Evolutionary conservation across 2,113 vertebrate genomes (phyloP).

Genomic region (Lasiurus cinereus): DNA sequence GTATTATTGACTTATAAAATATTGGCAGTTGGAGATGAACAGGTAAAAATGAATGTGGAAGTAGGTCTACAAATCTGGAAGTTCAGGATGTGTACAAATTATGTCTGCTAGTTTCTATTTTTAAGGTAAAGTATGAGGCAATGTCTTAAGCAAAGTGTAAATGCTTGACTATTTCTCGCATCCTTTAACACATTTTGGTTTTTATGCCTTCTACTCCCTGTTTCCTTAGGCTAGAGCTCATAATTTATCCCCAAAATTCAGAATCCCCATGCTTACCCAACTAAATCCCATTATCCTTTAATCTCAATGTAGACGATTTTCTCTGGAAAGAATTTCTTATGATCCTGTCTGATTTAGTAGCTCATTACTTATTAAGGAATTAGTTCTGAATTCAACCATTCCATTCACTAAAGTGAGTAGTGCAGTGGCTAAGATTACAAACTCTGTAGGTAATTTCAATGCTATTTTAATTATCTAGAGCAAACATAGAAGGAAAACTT

Average conservation of each 20-base stretch:
- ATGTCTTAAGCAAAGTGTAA: neutral
- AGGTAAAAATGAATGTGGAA: conserved; percentile 1
- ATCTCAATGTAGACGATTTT: neutral
- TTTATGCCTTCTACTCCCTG: neutral
- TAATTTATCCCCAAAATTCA: neutral
- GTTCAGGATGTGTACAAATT: neutral
- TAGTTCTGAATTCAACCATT: neutral
- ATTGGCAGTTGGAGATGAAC: neutral
- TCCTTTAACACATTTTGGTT: neutral
- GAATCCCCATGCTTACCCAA: neutral
- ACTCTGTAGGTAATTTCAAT: neutral
- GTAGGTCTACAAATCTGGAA: neutral
- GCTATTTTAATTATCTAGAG: conserved; percentile 15
- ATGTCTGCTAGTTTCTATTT: neutral
- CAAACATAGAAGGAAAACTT: conserved; percentile 12
- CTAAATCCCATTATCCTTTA: neutral
- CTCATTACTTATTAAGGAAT: conserved; percentile 14
- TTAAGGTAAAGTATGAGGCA: neutral
- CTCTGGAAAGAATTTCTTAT: neutral
- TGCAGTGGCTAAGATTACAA: neutral
- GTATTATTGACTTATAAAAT: neutral
- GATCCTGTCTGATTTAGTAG: neutral
- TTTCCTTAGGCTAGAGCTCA: neutral
- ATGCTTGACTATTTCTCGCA: neutral
- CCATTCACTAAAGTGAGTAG: neutral